Base-by-base conservation (phyloP, 2,797 vertebrate species). In the Microchirus variegatus region DNA sequence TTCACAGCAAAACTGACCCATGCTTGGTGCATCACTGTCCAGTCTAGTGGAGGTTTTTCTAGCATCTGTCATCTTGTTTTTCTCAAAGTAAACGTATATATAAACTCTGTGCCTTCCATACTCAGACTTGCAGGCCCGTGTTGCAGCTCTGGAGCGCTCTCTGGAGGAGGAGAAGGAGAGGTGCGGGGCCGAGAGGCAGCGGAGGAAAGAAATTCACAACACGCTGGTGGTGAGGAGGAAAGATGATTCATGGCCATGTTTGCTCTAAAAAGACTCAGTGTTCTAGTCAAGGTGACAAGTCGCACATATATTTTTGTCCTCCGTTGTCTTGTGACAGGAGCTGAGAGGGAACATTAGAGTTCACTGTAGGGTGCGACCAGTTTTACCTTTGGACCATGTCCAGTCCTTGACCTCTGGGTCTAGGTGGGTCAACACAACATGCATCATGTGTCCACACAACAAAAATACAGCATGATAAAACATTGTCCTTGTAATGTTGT, bases 271-370 rank as follows among this genome's bases (percentile, higher is more conserved):
- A 31, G n/a, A 8, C 22, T 1, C 15, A 12, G 41, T 12, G 1
- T 42, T 7, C 14, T 0, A 15, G 35, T 14, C 4, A 18, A 13
- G 10, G 13, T n/a, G 18, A 10, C 1, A 10, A 2, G 42, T 31
- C 3, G 8, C 10, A 8, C 10, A 5, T 45, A 9, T 10, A 43
- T 14, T 11, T 55, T 18, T 6, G n/a, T 17, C 44, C 10, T 45
- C 63, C 16, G 67, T 42, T 59, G 15, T 58, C 57, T 22, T 47
- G 49, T 52, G 54, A 3, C 67, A 96, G 96, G 96, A 95, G 81
- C 64, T 95, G 59, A 92, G 90, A 71, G 95, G 95, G 26, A 95
- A 94, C 76, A 94, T 96, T 76, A 77, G 94, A 66, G 95, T 96
- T 18, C 94, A 96, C 89, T 95, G 95, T 63, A 90, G 93, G 37